Base-by-base conservation (phyloP, 2,113 vertebrate genomes). In the Pomatorhinus ruficollis region DNA sequence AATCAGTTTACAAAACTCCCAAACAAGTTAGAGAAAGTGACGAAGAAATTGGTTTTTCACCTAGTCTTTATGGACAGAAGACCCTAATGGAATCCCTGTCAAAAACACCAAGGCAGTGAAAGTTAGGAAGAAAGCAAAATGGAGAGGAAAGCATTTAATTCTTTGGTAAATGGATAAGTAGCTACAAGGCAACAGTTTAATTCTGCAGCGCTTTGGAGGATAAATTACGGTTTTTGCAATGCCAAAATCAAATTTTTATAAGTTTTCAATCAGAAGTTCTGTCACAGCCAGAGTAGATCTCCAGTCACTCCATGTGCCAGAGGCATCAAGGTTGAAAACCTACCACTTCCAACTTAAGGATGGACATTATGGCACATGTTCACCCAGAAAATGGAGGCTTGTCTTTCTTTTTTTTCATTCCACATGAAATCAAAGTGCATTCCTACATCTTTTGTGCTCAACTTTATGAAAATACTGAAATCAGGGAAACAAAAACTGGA, bases 51-150 rank as follows among this genome's bases (percentile, higher is more conserved):
- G 9, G 0, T 59, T 72, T 89, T 82, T 59, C 56, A 66, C 6
- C 8, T 6, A 5, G 2, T 50, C 47, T 87, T 89, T 44, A 65
- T 1, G 4, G 24, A 54, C 0, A 2, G 4, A 47, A 37, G 24
- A 59, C 9, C 35, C 8, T 57, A 65, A 72, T 2, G 8, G 50
- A 77, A 83, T 37, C 23, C 13, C 65, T 59, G 23, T 45, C 44
- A 63, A 63, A 76, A 92, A 89, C n/a, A 89, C 5, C 10, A 74
- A 74, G 12, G n/a, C 50, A 77, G 40, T 11, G 4, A 42, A 81
- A 75, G 11, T 77, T 47, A 52, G 30, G 30, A 89, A 77, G 31
- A 89, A 92, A 68, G 35, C 3, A 27, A 87, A 72, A 37, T 12
- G 4, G 18, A n/a, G 12, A 76, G 4, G 8, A 83, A 72, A 65